Base-by-base conservation (phyloP, 2,113 vertebrate species). In the Cardinalis cardinalis region DNA sequence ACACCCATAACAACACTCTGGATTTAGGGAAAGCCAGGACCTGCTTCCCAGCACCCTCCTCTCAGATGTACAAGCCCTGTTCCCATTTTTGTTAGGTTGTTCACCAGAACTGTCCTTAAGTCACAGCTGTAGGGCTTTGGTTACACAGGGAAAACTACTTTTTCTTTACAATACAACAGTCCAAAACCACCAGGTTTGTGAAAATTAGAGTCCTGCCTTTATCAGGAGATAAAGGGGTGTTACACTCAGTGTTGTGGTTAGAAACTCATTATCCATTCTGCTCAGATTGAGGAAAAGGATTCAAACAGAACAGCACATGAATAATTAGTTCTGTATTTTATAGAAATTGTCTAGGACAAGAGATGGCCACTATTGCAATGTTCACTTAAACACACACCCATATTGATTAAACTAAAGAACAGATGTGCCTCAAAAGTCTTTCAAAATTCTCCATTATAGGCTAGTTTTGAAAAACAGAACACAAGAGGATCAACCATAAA, bases 101-200 rank as follows among this genome's bases (percentile, higher is more conserved):
- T n/a, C 49, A 51, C 19, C 18, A 55, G 36, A 3, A 2, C 36
- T 24, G n/a, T 19, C 34, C 21, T 51, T 32, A 52, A 31, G 18
- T 64, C 40, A 38, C 10, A 56, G 26, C 16, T 28, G 9, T 5
- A 34, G 24, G 23, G 41, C 10, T 86, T 52, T 55, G 34, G 6
- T 56, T 58, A 53, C 7, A 0, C 0, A 1, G 58, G 36, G 34
- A 59, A 38, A 81, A 18, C 6, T 5, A 4, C 7, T 32, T 73
- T 69, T 86, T 64, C 36, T 70, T 55, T 8, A 1, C 7, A 59
- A 40, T 13, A 23, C 0, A 1, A 77, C 18, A 46, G 31, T n/a
- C 28, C 10, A 13, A 46, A 71, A 25, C 0, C 31, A 70, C 8
- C 16, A 31, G 2, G 29, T 26, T 18, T 74, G 43, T 20, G 29